These are phyloP conservation scores for Phrynocephalus forsythii DNA, from an alignment of 2,797 vertebrate species.

Conservation along the genomic window DNA sequence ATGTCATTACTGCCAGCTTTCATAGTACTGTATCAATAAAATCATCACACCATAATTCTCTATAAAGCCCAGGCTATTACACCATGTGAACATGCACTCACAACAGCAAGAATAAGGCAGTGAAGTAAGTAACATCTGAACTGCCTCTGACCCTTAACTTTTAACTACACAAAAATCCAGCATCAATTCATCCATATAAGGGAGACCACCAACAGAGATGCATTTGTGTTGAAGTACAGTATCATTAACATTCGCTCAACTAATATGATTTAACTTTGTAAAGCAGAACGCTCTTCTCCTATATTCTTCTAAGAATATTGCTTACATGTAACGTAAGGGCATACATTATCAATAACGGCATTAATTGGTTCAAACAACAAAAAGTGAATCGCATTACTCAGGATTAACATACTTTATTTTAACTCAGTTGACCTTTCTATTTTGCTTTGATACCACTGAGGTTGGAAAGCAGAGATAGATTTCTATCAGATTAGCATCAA, in stretches of 20 bases:
- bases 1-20: background rate
- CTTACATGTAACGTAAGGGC: background rate
- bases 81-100: background rate
- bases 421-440: background rate
- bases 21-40: background rate
- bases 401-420: background rate
- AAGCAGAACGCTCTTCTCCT: background rate
- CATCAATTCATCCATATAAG: background rate
- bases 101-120: background rate
- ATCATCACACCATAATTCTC: background rate
- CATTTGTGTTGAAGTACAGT: background rate
- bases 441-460: conserved; percentile 29
- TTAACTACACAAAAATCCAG: conserved; percentile 16
- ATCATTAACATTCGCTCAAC: background rate
- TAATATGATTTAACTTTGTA: background rate
- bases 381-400: background rate
- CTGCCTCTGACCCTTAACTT: background rate
- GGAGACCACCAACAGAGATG: conserved; percentile 15
- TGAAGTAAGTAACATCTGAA: conserved; percentile 11
- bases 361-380: background rate
- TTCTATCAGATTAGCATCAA: conserved; percentile 41
- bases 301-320: background rate
- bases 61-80: background rate
- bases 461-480: conserved; percentile 17
- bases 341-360: background rate